Conservation (phyloP, 2,888 invertebrate genomes). For the Autographa gamma region DNA sequence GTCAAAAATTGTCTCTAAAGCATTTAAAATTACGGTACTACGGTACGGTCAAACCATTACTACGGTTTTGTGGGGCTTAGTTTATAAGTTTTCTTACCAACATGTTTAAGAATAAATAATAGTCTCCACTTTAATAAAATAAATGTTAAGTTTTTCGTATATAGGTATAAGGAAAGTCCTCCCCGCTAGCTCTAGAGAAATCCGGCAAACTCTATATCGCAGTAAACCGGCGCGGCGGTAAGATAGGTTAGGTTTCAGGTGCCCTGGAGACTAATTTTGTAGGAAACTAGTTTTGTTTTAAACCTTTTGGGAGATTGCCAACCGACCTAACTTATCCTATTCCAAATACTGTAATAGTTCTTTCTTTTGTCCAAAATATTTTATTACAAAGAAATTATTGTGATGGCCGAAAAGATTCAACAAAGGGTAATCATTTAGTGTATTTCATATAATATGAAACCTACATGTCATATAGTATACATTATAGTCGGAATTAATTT, state of each 20-base stretch:
- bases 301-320: slow-evolving; percentile 32
- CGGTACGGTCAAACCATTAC: too few relatives aligned
- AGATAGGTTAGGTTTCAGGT: slow-evolving; percentile 17
- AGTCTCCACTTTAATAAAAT: too few relatives aligned
- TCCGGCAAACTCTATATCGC: not conserved
- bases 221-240: slow-evolving; percentile 6
- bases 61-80: too few relatives aligned
- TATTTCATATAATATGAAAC: too few relatives aligned
- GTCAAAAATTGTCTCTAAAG: too few relatives aligned
- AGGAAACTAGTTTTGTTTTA: slow-evolving; percentile 38
- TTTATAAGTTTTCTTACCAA: too few relatives aligned
- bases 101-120: too few relatives aligned
- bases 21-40: too few relatives aligned
- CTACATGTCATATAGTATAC: too few relatives aligned
- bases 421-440: too few relatives aligned
- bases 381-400: not conserved
- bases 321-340: slow-evolving; percentile 42
- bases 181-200: not conserved
- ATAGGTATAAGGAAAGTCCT: not conserved
- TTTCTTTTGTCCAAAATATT: slow-evolving; percentile 15
- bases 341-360: slow-evolving; percentile 26
- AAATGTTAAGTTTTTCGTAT: not conserved
- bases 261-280: slow-evolving; percentile 26
- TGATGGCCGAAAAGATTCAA: too few relatives aligned
- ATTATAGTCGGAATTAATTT: too few relatives aligned